phyloP scores from a whole-genome alignment of 2,113 vertebrate genomes.

The Gallinago media region DNA sequence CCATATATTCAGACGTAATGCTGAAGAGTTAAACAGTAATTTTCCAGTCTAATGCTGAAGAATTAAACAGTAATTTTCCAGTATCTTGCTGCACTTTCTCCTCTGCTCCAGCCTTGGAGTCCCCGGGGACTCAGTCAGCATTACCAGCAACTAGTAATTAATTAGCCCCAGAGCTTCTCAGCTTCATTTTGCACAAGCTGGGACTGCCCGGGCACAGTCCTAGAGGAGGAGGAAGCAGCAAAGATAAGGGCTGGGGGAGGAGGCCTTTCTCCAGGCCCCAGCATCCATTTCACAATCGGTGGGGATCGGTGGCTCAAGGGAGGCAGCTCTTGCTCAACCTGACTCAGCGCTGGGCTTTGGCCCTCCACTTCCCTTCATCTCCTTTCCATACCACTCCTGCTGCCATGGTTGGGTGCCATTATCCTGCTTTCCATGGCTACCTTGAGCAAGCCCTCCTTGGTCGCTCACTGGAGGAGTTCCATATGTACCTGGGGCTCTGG shows the following conservation, averaged over 20 bases:
- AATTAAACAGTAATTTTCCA: slow-evolving; percentile 65
- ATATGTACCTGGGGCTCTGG: background rate
- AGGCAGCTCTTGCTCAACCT: background rate
- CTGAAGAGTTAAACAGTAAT: slow-evolving; percentile 38
- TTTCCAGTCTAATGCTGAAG: background rate
- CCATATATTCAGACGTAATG: background rate
- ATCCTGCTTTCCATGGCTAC: background rate
- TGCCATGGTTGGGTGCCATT: background rate
- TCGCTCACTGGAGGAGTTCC: background rate
- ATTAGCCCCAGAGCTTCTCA: slow-evolving; percentile 12
- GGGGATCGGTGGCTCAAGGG: rapidly evolving
- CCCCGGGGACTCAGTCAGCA: background rate
- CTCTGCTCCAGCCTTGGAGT: background rate
- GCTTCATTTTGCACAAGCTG: background rate
- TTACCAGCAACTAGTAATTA: slow-evolving; percentile 39
- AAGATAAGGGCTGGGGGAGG: background rate
- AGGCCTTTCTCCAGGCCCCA: background rate
- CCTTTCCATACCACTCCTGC: background rate
- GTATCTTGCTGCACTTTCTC: slow-evolving; percentile 1
- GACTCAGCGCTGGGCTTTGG: background rate
- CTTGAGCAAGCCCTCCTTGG: background rate
- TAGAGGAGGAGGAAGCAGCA: background rate
- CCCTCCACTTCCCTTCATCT: background rate
- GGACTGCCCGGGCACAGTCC: background rate
- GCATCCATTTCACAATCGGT: background rate